Conservation (phyloP, 2,113 vertebrate genomes). For the Ceyx cyanopectus region DNA sequence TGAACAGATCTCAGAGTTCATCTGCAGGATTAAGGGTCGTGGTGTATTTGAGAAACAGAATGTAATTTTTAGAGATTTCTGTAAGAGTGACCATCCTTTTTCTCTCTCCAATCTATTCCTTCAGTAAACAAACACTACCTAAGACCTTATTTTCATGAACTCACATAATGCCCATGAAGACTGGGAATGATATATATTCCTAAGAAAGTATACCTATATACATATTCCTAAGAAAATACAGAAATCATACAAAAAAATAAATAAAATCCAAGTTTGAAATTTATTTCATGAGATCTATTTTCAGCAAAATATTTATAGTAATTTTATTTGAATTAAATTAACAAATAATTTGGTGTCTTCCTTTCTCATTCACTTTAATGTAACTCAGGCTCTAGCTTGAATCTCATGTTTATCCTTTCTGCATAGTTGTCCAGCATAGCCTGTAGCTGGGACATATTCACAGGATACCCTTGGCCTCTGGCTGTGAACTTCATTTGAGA, state of each 20-base stretch:
- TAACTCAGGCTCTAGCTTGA: not conserved
- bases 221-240: not conserved
- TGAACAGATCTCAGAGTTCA: no score
- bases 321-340: not conserved
- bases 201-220: not conserved
- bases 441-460: not conserved
- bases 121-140: not conserved
- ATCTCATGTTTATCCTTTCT: not conserved
- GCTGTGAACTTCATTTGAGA: not conserved
- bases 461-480: not conserved
- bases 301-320: not conserved
- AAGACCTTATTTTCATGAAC: not conserved
- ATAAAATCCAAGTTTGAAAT: not conserved
- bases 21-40: no score
- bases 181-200: not conserved
- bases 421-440: not conserved
- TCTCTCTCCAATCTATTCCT: no score
- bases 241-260: not conserved
- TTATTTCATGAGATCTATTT: not conserved
- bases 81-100: no score
- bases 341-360: not conserved
- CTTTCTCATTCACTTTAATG: conserved; percentile 1
- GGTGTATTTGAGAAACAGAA: no score
- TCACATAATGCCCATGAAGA: not conserved
- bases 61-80: no score